Percentiles rank a stretch among this genome's conserved stretches.
phyloP scores from a whole-genome alignment of 2,113 vertebrate species.

The Leucosticte australis region DNA sequence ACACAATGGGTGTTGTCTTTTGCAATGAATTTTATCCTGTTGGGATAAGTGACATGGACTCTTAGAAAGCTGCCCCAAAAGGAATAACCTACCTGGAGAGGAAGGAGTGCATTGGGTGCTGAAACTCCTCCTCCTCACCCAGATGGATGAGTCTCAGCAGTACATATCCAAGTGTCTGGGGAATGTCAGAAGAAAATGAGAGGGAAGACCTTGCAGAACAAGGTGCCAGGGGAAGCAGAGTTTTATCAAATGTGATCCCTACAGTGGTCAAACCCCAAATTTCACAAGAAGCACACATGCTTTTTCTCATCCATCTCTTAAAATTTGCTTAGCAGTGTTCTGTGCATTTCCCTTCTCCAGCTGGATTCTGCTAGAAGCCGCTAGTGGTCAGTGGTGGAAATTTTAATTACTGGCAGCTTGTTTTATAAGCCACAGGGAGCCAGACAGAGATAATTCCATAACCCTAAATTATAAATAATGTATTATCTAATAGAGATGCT shows the following conservation, averaged over 20 bases:
- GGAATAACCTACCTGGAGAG: background rate
- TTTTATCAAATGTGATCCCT: background rate
- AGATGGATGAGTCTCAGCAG: background rate
- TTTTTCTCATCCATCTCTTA: background rate
- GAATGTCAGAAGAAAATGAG: background rate
- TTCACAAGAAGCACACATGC: background rate
- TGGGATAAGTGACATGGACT: background rate
- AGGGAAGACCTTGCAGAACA: background rate
- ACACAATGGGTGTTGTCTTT: background rate
- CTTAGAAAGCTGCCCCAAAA: background rate
- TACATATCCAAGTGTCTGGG: no score
- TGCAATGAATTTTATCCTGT: background rate
- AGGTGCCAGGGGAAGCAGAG: background rate
- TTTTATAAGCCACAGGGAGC: background rate
- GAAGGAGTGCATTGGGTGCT: background rate
- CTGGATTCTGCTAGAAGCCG: background rate
- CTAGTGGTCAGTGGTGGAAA: background rate
- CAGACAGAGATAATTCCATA: background rate
- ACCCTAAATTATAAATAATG: conserved; percentile 1
- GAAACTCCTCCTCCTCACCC: background rate
- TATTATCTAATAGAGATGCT: background rate
- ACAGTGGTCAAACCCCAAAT: background rate
- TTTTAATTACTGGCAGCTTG: background rate
- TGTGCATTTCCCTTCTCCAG: background rate
- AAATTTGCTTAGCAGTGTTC: background rate